Percentiles rank a stretch among this genome's conserved stretches.
phyloP scores from a whole-genome alignment of 2,113 vertebrate genomes.

The Vidua chalybeata region DNA sequence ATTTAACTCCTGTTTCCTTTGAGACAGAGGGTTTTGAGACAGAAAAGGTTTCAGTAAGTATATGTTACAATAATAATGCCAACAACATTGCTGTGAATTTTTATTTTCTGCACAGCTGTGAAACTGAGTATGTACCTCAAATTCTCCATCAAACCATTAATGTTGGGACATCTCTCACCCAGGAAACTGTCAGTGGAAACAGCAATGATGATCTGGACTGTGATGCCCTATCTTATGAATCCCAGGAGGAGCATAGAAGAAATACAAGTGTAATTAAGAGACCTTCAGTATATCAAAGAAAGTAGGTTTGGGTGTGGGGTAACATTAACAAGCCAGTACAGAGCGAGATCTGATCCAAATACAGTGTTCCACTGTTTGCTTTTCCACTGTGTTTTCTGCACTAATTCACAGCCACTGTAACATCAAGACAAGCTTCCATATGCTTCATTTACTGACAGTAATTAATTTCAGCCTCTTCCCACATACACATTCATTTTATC shows the following conservation, averaged over 20 bases:
- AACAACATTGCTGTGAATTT: background rate
- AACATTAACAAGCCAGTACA: background rate
- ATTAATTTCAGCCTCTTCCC: slow-evolving; percentile 67
- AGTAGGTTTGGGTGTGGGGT: background rate
- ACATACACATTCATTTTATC: slow-evolving; percentile 44
- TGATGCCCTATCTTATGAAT: background rate
- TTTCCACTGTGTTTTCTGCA: slow-evolving; percentile 65
- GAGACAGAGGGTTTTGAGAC: background rate
- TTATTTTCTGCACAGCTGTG: background rate
- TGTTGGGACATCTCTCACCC: background rate
- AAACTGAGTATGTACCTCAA: background rate
- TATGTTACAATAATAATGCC: background rate
- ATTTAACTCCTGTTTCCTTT: background rate
- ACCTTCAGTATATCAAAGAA: background rate
- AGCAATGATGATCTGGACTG: background rate
- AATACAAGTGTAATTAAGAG: background rate
- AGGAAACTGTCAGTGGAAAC: background rate
- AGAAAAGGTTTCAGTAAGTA: background rate
- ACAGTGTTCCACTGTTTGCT: slow-evolving; percentile 6
- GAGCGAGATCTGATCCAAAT: background rate
- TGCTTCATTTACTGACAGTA: slow-evolving; percentile 75
- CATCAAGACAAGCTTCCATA: slow-evolving; percentile 54
- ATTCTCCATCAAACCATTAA: background rate
- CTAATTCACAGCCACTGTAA: slow-evolving; percentile 72
- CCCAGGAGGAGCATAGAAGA: background rate